Evolutionary conservation across 2,113 vertebrate genomes (phyloP).

Genomic region (Aegypius monachus): DNA sequence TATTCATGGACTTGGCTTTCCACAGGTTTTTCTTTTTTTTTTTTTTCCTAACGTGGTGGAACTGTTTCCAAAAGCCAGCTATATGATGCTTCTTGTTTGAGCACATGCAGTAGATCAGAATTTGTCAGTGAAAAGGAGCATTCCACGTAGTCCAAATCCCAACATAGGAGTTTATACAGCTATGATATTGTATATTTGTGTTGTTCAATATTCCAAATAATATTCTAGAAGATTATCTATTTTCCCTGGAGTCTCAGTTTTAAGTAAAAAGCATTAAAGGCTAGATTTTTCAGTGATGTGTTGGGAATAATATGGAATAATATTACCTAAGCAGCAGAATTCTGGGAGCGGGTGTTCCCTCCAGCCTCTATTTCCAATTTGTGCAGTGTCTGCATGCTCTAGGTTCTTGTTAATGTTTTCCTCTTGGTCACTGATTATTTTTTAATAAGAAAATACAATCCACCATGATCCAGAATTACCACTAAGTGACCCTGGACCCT

Average conservation of each 20-base stretch:
- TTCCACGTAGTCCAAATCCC: not conserved
- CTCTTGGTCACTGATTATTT: not conserved
- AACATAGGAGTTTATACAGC: not conserved
- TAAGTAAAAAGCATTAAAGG: not conserved
- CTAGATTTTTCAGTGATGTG: not conserved
- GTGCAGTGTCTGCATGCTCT: not conserved
- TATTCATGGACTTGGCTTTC: constrained; percentile 1
- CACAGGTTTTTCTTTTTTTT: not conserved
- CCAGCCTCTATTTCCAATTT: not conserved
- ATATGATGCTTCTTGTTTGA: not conserved
- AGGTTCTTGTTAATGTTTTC: not conserved
- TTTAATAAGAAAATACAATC: constrained; percentile 1
- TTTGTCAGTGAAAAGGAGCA: not conserved
- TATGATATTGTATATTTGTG: not conserved
- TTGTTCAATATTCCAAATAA: not conserved
- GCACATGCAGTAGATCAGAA: not conserved
- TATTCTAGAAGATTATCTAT: not conserved
- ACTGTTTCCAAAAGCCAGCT: not conserved
- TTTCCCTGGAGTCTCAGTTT: not conserved
- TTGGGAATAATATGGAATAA: not conserved
- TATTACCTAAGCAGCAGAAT: not conserved
- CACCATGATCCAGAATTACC: not conserved
- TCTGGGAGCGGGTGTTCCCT: not conserved
- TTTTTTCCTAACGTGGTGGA: accelerated
- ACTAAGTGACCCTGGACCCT: not conserved